A percentile compares a stretch with the other conserved stretches of the same genome.
Conservation (phyloP, 23 tunicate species). For the Ascidia mentula region DNA sequence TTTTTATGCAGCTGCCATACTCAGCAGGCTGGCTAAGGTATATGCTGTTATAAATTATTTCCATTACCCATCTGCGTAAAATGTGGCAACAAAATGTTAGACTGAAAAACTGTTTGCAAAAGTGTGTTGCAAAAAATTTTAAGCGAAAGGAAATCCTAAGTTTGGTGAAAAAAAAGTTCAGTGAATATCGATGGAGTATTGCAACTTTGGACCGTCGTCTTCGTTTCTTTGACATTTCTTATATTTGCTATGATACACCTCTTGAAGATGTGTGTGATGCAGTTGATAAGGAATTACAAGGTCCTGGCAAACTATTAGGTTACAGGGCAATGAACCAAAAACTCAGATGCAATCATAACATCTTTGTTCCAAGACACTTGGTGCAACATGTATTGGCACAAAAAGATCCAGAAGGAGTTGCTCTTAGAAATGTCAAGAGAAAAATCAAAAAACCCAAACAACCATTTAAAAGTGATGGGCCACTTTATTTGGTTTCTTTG, state of each 20-base stretch:
- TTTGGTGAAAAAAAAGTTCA: neutral
- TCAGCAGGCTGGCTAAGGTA: no score
- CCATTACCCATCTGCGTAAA: neutral
- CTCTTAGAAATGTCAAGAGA: neutral
- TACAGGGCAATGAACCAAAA: conserved; percentile 12
- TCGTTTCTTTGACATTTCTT: conserved; percentile 1
- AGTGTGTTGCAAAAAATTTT: conserved; percentile 11
- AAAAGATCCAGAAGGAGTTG: conserved; percentile 9
- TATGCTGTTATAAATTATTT: neutral
- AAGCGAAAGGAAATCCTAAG: conserved; percentile 2
- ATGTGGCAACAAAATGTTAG: conserved; percentile 3
- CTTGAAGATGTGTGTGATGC: conserved; percentile 7
- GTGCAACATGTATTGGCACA: conserved; percentile 2
- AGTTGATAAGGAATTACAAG: conserved; percentile 1
- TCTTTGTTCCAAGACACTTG: conserved; percentile 2
- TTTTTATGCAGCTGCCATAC: neutral
- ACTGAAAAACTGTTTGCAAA: conserved; percentile 5
- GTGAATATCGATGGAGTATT: conserved; percentile 9
- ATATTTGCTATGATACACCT: neutral
- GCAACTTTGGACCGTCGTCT: conserved; percentile 8
- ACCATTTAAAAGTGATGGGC: conserved; percentile 4
- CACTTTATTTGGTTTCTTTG: conserved; percentile 20
- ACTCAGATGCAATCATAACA: neutral
- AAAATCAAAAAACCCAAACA: conserved; percentile 1
- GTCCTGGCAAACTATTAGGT: neutral